A percentile compares a stretch with the other conserved stretches of the same genome.
Conservation (phyloP, 2,113 vertebrate species). For the Sterna hirundo region DNA sequence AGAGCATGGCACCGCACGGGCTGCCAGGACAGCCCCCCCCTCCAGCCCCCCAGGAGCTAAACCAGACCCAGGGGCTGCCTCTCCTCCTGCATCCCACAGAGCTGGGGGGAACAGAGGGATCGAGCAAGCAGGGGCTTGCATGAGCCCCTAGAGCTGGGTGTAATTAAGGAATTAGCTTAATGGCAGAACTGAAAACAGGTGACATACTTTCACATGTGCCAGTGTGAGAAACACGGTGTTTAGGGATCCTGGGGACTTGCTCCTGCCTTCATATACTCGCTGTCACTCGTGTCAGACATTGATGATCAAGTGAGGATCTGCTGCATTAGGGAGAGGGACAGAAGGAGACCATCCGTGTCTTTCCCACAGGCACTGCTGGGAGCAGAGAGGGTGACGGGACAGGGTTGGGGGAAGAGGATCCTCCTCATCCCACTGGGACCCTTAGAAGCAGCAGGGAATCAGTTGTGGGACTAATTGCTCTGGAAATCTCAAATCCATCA, state of each 20-base stretch:
- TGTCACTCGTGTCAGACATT: background rate
- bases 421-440: background rate
- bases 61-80: background rate
- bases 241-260: background rate
- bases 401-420: background rate
- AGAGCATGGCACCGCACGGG: fast-evolving
- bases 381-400: fast-evolving
- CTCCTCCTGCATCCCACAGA: background rate
- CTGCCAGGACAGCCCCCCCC: background rate
- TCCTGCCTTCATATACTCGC: background rate
- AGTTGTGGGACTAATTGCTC: background rate
- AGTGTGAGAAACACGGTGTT: fast-evolving
- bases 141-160: background rate
- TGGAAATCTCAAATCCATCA: background rate
- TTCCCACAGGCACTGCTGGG: background rate
- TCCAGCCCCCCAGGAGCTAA: background rate
- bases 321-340: background rate
- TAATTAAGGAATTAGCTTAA: background rate
- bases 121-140: background rate
- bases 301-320: background rate
- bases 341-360: background rate
- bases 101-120: background rate
- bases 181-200: background rate
- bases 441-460: background rate
- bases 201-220: fast-evolving